phyloP scores from a whole-genome alignment of 2,888 invertebrate species.

The Lochmaea crataegi region DNA sequence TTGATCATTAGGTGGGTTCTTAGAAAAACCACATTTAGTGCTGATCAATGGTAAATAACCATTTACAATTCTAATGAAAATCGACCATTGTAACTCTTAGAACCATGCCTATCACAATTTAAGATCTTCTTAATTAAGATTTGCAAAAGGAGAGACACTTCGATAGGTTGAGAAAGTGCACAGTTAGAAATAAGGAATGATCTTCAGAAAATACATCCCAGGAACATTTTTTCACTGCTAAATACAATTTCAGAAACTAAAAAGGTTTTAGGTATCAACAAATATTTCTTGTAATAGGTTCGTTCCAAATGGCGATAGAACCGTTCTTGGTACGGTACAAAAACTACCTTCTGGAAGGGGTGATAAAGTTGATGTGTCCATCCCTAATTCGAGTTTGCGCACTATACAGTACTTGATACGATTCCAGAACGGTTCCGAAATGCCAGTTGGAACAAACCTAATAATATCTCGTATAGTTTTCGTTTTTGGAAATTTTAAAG shows the following conservation, averaged over 20 bases:
- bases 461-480: too few species aligned
- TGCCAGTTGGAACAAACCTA: too few species aligned
- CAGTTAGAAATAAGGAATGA: slow-evolving; percentile 5
- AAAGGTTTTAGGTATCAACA: too few species aligned
- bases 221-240: not conserved
- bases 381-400: too few species aligned
- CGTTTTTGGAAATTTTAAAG: too few species aligned
- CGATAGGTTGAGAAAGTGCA: slow-evolving; percentile 19
- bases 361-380: too few species aligned
- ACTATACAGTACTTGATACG: too few species aligned
- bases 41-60: slow-evolving; percentile 24
- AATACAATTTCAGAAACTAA: not conserved
- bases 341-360: too few species aligned
- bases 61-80: slow-evolving; percentile 33
- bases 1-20: slow-evolving; percentile 6
- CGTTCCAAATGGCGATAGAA: too few species aligned
- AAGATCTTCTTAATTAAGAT: slow-evolving; percentile 29
- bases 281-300: too few species aligned
- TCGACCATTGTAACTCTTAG: slow-evolving; percentile 21
- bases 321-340: too few species aligned
- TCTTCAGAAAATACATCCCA: not conserved
- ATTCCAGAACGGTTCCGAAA: too few species aligned
- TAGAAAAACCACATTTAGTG: slow-evolving; percentile 16
- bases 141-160: slow-evolving; percentile 25
- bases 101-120: slow-evolving; percentile 20